phyloP scores from a whole-genome alignment of 2,888 invertebrate genomes.

The Erynnis tages region DNA sequence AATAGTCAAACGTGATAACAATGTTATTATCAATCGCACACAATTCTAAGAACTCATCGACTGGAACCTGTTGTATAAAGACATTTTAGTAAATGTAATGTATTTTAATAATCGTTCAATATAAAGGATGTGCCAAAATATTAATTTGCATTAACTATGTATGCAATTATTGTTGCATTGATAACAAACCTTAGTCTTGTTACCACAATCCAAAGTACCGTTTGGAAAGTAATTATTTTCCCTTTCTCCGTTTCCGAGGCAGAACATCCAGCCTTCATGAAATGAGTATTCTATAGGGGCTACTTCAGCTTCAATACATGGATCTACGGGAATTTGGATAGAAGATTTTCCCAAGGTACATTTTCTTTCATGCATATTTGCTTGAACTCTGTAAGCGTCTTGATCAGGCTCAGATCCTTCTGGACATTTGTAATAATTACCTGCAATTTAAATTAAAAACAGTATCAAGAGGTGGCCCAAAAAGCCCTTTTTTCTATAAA shows the following conservation, averaged over 20 bases:
- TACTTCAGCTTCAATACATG: conserved; percentile 73
- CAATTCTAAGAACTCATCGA: conserved; percentile 55
- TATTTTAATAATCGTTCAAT: too few relatives aligned
- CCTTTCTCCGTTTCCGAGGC: conserved; percentile 70
- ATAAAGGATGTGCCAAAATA: too few relatives aligned
- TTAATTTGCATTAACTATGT: too few relatives aligned
- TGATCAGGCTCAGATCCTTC: conserved; percentile 67
- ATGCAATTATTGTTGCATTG: too few relatives aligned
- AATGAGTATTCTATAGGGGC: conserved; percentile 74
- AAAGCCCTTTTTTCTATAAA: too few relatives aligned
- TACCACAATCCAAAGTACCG: conserved; percentile 72
- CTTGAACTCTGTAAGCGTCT: conserved; percentile 65
- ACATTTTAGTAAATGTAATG: neutral
- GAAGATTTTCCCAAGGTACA: conserved; percentile 62
- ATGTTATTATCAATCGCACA: conserved; percentile 74
- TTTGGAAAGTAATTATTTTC: conserved; percentile 73
- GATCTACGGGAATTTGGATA: conserved; percentile 57
- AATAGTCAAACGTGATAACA: conserved; percentile 72
- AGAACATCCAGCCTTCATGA: conserved; percentile 76
- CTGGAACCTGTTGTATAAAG: conserved; percentile 56
- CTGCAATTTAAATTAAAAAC: too few relatives aligned
- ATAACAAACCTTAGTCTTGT: conserved; percentile 63
- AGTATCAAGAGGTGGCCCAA: too few relatives aligned
- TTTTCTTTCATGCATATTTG: conserved; percentile 71
- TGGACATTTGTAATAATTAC: conserved; percentile 68